Evolutionary conservation across 2,888 invertebrate genomes (phyloP), one percentile per base, ranked within the genome.

Genomic region (Malthinus seriepunctatus): DNA sequence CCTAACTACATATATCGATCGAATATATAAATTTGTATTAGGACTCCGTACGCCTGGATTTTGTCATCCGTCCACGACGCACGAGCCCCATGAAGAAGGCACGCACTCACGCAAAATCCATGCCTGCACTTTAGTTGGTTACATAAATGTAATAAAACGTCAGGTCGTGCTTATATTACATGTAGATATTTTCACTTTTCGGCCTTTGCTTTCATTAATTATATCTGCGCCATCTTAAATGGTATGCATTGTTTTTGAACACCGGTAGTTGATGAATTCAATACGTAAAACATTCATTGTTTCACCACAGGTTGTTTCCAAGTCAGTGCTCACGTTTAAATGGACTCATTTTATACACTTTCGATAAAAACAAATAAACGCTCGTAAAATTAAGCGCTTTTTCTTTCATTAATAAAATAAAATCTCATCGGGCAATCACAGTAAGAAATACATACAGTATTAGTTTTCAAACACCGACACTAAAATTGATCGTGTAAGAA

Each of bases 1-100:
- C 51, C 55, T 61, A 51, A 57, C 56, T 63, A 23, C 23, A 23
- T 23, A 65, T 69, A 68, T 68, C 63, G 68, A 67, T 69, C 68
- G 60, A 48, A 55, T 56, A 23, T 58, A 53, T 51, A 51, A 23
- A 23, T 23, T 23, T 53, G 49, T 53, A 51, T 52, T 50, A 57
- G 55, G 51, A 56, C 51, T 56, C 50, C 33, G 47, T 56, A 60
- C 59, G 60, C 54, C 60, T 48, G 55, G 60, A 58, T 50, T 59
- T 60, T 63, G 56, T 60, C 54, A 58, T 50, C 60, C 61, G 60
- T 63, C 60, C 52, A 55, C 55, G 60, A 56, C 53, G 56, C 53
- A 54, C 53, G 51, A 57, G 61, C 56, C 61, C 56, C 61, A 61
- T 61, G 61, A 50, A 55, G 56, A 52, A 56, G 57, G 57, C 53